Evolutionary conservation across 2,113 vertebrate species (phyloP), one percentile per base, ranked within the genome.

Genomic region (Stegastes partitus): DNA sequence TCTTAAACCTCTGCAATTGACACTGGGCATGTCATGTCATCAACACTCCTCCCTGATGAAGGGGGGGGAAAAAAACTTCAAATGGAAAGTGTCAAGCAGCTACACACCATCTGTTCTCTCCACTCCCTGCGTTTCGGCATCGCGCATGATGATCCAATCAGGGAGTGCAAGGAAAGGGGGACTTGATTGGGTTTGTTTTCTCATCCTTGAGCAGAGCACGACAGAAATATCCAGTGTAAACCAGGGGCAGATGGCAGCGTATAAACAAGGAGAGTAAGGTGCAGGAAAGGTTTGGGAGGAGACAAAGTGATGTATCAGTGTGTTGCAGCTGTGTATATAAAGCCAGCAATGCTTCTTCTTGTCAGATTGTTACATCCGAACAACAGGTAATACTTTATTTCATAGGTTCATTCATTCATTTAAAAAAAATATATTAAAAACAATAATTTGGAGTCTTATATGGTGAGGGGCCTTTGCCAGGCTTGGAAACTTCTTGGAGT

Each of bases 101-200:
- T 70, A 23, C 19, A 50, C 68, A 22, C 72, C 85, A 87, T 84
- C 77, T 89, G 86, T 82, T 84, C 51, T 39, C 42, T 74, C 39
- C 37, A 25, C 82, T 74, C 21, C 4, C 3, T 70, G 54, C 3
- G 19, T 31, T 23, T 70, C 34, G 51, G 56, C 65, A 4, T 26
- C n/a, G 0, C 25, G 69, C 59, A 74, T 66, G 68, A 61, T 76
- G 68, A 84, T 50, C 75, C 64, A 77, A 49, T 83, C 54, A 66
- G 31, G 5, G 68, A 39, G 57, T 12, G 34, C 12, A 31, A 0
- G 18, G 18, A 18, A 54, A 54, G 14, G 11, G 31, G 16, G 25
- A 63, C 50, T 66, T 68, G 37, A 61, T 54, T 56, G 47, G 57
- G 47, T 19, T 77, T 78, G 65, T 84, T 84, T 82, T 15, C 26